Base-by-base conservation (phyloP, 64 coral and sea anemone genomes). In the Pocillopora damicornis region DNA sequence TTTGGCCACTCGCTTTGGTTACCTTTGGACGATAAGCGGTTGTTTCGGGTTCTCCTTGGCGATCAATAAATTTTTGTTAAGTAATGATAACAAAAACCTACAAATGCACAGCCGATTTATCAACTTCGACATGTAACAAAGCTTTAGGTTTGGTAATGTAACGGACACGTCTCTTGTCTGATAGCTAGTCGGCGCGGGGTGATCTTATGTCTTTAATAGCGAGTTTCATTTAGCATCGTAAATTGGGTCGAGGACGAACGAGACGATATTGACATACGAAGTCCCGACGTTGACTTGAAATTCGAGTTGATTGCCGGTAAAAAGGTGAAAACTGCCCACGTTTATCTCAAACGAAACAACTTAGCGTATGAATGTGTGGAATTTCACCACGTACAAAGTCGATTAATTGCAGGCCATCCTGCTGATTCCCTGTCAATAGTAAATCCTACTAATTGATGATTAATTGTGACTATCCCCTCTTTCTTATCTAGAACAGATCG, bases 331-430 rank as follows among this genome's bases (percentile, higher is more conserved):
- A 85, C 81, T 85, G 81, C 81, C 35, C 59, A 51, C 81, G 81
- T 85, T 85, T 85, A 85, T 85, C 81, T 85, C 81, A 72, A 85
- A 85, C 62, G 81, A 85, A 85, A 85, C 81, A 85, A 58, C 81
- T 15, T n/a, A 42, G 37, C 81, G 58, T 37, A 85, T 66, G 37
- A 42, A 85, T 85, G 38, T 66, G 36, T 42, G 64, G 81, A 85
- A 85, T 85, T 85, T 22, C 56, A 66, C 16, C 65, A 38, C 45
- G 65, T 17, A 73, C 81, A 73, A 42, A 51, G 18, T 18, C 68
- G 64, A 85, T 85, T 85, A 85, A 69, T 85, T 20, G n/a, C 81
- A 18, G 37, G 42, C 42, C 42, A 51, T 51, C 81, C 67, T 73
- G 81, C 64, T 65, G 81, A 58, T 72, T 85, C 45, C 64, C 81